Evolutionary conservation across 1,140 invertebrate species (phyloP), one percentile per base, ranked within the genome.

Genomic region (Chionoecetes opilio): DNA sequence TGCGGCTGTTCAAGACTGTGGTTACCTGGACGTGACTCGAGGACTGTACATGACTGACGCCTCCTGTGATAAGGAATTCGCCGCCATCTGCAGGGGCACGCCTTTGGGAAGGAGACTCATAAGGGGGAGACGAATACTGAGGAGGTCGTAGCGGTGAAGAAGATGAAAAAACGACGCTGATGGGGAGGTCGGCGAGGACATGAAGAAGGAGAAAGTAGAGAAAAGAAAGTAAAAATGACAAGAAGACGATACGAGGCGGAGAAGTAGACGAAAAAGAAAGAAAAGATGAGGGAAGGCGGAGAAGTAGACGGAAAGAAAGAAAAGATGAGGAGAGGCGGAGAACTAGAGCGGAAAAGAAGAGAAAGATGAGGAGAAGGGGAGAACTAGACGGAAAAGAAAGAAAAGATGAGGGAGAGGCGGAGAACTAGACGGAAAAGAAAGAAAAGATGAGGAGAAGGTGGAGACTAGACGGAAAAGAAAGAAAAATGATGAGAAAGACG

Each of bases 21-120:
- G 14, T 21, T 82, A 21, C 91, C 21, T 92, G 29, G 91, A 92
- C 63, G 0, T 35, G 31, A 3, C 32, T 17, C 41, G 91, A 34
- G 34, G 21, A 14, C 26, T 82, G 8, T 92, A 84, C 91, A 11
- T 92, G 32, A 38, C 6, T 32, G 91, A 75, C 91, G 53, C 14
- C 14, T 17, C 8, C 32, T 92, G 91, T 31, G 63, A 29, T 6
- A 26, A 17, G 14, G n/a, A 0, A 0, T 82, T 82, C 31, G 91
- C 31, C 31, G 32, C 91, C 91, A 92, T 92, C 91, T 92, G 91
- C 53, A 92, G 32, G 11, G 3, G 32, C 26, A 0, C 6, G 63
- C n/a, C 21, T 26, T 17, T 1, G n/a, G 0, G 63, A 75, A 1
- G 63, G 21, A 75, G n/a, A 75, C 63, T n/a, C 46, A 53, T 9